Evolutionary conservation across 2,113 vertebrate species (phyloP).

Genomic region (Donacobius atricapilla): DNA sequence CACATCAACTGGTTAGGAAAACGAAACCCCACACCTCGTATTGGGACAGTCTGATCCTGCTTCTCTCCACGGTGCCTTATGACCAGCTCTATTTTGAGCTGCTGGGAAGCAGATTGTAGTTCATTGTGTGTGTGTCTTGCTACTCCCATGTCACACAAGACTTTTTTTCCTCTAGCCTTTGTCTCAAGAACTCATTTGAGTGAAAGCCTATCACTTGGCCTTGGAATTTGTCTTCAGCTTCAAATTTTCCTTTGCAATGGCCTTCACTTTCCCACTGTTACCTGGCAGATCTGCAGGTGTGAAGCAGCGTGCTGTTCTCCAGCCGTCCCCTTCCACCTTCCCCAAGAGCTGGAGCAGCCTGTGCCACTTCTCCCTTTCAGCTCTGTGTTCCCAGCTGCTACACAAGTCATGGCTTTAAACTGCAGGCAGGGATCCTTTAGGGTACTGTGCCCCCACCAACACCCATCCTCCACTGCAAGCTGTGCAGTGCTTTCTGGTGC

Average conservation of each 20-base stretch:
- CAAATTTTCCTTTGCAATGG: background rate
- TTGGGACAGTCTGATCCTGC: background rate
- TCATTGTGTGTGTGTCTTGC: background rate
- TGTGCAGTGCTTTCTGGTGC: background rate
- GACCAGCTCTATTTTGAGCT: background rate
- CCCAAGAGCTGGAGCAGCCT: background rate
- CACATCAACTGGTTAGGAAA: background rate
- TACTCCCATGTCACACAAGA: background rate
- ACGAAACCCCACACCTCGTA: fast-evolving
- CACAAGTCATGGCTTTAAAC: background rate
- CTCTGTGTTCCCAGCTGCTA: background rate
- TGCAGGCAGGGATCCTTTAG: background rate
- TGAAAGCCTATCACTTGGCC: background rate
- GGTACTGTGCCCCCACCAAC: background rate
- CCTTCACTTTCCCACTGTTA: background rate
- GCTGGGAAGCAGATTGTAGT: background rate
- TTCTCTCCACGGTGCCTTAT: fast-evolving
- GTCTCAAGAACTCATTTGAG: background rate
- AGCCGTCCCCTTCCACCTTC: background rate
- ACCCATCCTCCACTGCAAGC: background rate
- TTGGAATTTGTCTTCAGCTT: background rate
- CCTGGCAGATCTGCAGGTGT: background rate
- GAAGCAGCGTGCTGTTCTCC: fast-evolving
- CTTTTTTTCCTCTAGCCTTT: background rate
- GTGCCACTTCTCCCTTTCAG: background rate